Conservation (phyloP, 2,797 vertebrate genomes). For the Menidia menidia region DNA sequence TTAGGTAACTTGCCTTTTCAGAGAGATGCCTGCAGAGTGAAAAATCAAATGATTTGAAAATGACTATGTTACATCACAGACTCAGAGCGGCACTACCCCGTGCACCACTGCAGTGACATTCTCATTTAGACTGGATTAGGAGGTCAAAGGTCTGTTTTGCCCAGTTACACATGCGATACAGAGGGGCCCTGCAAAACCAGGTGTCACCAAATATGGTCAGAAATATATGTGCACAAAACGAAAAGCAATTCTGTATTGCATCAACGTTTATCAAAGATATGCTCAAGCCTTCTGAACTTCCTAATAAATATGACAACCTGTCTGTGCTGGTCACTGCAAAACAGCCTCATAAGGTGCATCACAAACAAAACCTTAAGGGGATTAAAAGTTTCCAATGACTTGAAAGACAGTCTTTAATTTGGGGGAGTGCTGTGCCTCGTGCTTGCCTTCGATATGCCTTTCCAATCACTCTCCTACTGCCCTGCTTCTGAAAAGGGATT, state of each 20-base stretch:
- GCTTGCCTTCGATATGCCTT: background rate
- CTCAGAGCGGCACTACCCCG: slow-evolving; percentile 9
- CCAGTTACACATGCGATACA: slow-evolving; percentile 49
- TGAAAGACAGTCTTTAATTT: slow-evolving; percentile 10
- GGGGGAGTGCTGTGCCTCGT: background rate
- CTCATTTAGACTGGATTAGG: slow-evolving; percentile 76
- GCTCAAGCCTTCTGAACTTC: slow-evolving; percentile 18
- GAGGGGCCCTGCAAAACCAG: slow-evolving; percentile 31
- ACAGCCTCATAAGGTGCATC: background rate
- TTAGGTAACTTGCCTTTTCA: slow-evolving; percentile 70
- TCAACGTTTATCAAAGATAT: slow-evolving; percentile 25
- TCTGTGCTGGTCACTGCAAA: slow-evolving; percentile 14
- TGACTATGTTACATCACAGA: slow-evolving; percentile 67
- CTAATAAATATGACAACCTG: background rate
- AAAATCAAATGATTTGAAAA: slow-evolving; percentile 69
- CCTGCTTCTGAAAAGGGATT: slow-evolving; percentile 7
- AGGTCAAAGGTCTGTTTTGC: slow-evolving; percentile 68
- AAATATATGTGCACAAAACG: slow-evolving; percentile 33
- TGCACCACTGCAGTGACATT: slow-evolving; percentile 40
- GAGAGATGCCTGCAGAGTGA: slow-evolving; percentile 54
- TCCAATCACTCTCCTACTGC: background rate
- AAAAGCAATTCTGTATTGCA: no score
- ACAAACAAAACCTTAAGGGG: slow-evolving; percentile 1
- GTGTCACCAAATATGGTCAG: slow-evolving; percentile 80
- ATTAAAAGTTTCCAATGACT: slow-evolving; percentile 23